These are phyloP conservation scores for Patella ulyssiponensis DNA, from an alignment of 2,888 invertebrate genomes.

Conservation along the genomic window DNA sequence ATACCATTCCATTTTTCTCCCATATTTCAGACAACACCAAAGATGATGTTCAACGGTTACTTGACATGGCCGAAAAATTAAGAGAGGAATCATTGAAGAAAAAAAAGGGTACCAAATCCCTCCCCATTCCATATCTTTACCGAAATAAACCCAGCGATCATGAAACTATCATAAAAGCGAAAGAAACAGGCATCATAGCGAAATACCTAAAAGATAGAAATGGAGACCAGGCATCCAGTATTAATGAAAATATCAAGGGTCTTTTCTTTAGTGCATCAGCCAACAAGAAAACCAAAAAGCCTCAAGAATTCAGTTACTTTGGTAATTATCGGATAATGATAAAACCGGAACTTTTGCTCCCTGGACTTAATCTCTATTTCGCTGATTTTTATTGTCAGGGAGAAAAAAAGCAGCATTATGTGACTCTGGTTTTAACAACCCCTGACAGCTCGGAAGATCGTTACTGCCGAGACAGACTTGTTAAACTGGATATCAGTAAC, in stretches of 20 bases:
- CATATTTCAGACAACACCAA: too few relatives aligned
- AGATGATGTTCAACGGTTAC: too few relatives aligned
- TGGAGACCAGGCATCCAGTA: background rate
- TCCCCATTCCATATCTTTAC: background rate
- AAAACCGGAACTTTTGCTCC: slow-evolving; percentile 24
- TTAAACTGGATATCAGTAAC: slow-evolving; percentile 23
- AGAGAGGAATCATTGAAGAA: too few relatives aligned
- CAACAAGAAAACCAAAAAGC: slow-evolving; percentile 28
- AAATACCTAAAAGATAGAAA: slow-evolving; percentile 11
- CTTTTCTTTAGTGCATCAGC: slow-evolving; percentile 15
- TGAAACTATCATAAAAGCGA: background rate
- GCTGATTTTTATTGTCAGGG: slow-evolving; percentile 69
- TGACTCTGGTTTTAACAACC: slow-evolving; percentile 59
- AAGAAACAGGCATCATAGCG: slow-evolving; percentile 13
- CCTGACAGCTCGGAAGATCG: slow-evolving; percentile 13
- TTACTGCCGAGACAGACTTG: slow-evolving; percentile 32
- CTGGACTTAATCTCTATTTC: slow-evolving; percentile 56
- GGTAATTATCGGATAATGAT: slow-evolving; percentile 35
- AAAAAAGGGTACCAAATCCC: too few relatives aligned
- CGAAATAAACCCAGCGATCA: slow-evolving; percentile 15
- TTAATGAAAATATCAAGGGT: slow-evolving; percentile 18
- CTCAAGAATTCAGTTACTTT: slow-evolving; percentile 39
- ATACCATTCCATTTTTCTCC: too few relatives aligned
- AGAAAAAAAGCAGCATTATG: slow-evolving; percentile 57
- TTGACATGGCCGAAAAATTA: too few relatives aligned